Percentiles rank a stretch among this genome's conserved stretches.
phyloP scores from a whole-genome alignment of 2,797 vertebrate species.

The Delichon dasypus region DNA sequence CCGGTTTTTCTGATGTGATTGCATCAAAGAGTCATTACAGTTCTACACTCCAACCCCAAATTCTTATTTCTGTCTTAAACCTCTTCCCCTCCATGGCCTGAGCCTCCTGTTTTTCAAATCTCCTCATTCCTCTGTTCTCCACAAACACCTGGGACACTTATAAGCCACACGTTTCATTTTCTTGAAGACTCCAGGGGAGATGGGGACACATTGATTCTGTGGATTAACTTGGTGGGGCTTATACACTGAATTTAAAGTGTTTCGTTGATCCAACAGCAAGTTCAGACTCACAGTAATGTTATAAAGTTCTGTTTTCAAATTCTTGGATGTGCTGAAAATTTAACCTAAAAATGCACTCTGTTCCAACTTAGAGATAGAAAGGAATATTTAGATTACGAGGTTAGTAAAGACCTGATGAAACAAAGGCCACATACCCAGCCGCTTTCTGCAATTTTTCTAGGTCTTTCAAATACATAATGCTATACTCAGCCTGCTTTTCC shows the following conservation, averaged over 20 bases:
- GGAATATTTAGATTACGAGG: neutral
- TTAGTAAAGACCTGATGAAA: neutral
- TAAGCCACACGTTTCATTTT: neutral
- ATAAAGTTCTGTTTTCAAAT: accelerated
- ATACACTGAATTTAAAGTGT: neutral
- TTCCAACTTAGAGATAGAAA: neutral
- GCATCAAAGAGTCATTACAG: neutral
- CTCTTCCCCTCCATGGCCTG: neutral
- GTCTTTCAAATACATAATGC: neutral
- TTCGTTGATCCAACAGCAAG: neutral
- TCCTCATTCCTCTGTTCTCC: neutral
- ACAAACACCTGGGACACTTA: neutral
- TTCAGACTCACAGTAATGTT: neutral
- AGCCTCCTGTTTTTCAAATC: neutral
- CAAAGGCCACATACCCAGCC: neutral
- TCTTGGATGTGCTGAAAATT: neutral
- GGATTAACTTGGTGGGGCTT: neutral
- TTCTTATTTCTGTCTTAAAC: neutral
- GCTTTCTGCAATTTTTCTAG: neutral
- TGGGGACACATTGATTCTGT: neutral
- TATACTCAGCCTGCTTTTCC: neutral
- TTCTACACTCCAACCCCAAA: neutral
- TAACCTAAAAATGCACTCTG: neutral
- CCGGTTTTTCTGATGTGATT: neutral
- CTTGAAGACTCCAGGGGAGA: neutral